Percentiles rank a stretch among this genome's conserved stretches.
These are phyloP conservation scores for Galleria mellonella DNA, from an alignment of 1,140 invertebrate genomes.

Conservation along the genomic window DNA sequence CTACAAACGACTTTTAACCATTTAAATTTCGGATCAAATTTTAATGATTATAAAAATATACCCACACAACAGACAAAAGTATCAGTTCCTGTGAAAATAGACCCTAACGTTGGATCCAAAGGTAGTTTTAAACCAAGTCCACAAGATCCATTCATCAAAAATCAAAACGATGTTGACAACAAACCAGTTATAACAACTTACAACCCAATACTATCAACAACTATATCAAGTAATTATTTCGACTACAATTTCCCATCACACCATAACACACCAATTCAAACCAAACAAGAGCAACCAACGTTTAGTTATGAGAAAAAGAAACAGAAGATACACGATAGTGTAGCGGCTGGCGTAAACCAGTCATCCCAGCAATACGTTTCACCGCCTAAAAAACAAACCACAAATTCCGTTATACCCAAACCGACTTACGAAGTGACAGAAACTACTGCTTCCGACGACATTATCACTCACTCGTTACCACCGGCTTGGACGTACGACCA, in stretches of 20 bases:
- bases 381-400: slow-evolving; percentile 32
- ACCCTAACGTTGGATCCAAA: slow-evolving; percentile 50
- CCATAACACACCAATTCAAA: slow-evolving; percentile 27
- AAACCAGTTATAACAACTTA: slow-evolving; percentile 52
- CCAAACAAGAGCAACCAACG: slow-evolving; percentile 28
- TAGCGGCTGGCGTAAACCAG: slow-evolving; percentile 42
- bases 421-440: slow-evolving; percentile 67
- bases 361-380: slow-evolving; percentile 40
- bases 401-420: slow-evolving; percentile 26
- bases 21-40: slow-evolving; percentile 35
- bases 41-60: slow-evolving; percentile 39
- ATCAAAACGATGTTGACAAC: slow-evolving; percentile 42
- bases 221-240: slow-evolving; percentile 32
- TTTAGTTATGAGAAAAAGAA: slow-evolving; percentile 42
- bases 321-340: slow-evolving; percentile 43
- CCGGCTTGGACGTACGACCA: slow-evolving; percentile 39
- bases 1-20: slow-evolving; percentile 44
- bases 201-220: slow-evolving; percentile 54
- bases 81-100: slow-evolving; percentile 39
- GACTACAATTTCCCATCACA: slow-evolving; percentile 24
- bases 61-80: slow-evolving; percentile 47
- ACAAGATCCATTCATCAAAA: slow-evolving; percentile 57
- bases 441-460: slow-evolving; percentile 38
- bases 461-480: slow-evolving; percentile 37
- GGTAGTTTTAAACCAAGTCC: slow-evolving; percentile 61